Evolutionary conservation across 2,113 vertebrate species (phyloP), one percentile per base, ranked within the genome.

Genomic region (Petaurus breviceps): DNA sequence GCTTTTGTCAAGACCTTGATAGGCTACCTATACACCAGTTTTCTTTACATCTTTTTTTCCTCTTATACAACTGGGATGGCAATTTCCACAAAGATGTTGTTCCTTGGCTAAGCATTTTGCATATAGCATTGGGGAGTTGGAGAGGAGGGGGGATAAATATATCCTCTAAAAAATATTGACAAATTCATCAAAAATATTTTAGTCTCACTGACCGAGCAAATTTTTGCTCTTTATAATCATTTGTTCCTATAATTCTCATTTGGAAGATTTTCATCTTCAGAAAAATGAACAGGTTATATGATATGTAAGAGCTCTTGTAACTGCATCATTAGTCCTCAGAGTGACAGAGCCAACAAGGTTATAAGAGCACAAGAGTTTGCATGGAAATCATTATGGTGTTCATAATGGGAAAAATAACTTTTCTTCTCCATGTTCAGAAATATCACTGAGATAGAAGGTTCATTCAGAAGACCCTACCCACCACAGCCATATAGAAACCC

Each of bases 201-300:
- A 43, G n/a, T 95, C 92, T 95, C 52, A 9, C 7, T 43, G 23
- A 43, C 37, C n/a, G 43, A 6, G 24, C 57, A 53, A 93, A 51
- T 90, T 96, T 97, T 68, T 95, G 90, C 90, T 53, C 51, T 92
- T 97, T 90, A 37, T 24, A 57, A 51, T 93, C 92, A 51, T 84
- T 95, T 77, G 77, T 94, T 96, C 92, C 50, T 43, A 47, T 92
- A 61, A 92, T 90, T 92, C 54, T 94, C 55, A 93, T 77, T 84
- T 6, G 92, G 95, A 94, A 24, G 10, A 94, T 96, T 97, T 96
- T 94, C 95, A 93, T 23, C 37, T 77, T 77, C n/a, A 43, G 19
- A 84, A 84, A 84, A 37, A 43, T 77, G 37, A 77, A 5, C 16
- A 77, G 16, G 19, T 77, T 77, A 77, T 22, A 77, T 77, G 37